These are phyloP conservation scores for Xerus rutilus DNA, from an alignment of 2,797 vertebrate genomes.

Conservation along the genomic window DNA sequence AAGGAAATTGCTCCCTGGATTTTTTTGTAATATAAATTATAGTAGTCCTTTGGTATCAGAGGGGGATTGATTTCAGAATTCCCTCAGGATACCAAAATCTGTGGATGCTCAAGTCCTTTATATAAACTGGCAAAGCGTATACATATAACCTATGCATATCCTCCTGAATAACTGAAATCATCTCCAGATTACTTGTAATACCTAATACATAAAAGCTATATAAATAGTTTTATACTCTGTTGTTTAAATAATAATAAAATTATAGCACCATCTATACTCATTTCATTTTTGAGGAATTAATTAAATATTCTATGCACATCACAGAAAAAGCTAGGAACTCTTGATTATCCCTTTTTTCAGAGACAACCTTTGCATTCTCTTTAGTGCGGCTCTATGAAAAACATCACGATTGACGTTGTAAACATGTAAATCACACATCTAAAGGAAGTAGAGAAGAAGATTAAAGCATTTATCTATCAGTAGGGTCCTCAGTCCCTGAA, in stretches of 20 bases:
- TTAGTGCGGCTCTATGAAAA: background rate
- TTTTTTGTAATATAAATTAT: background rate
- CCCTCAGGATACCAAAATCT: too few relatives aligned
- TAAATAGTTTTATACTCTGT: too few relatives aligned
- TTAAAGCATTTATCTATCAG: background rate
- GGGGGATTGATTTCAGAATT: too few relatives aligned
- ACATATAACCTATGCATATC: too few relatives aligned
- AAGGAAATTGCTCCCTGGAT: background rate
- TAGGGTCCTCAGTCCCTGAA: background rate
- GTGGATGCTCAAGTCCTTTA: too few relatives aligned
- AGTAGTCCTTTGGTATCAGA: too few relatives aligned
- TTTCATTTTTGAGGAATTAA: slow-evolving; percentile 15
- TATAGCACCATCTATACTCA: background rate
- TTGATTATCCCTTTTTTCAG: background rate
- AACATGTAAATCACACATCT: background rate
- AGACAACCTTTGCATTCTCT: background rate
- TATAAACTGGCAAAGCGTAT: too few relatives aligned
- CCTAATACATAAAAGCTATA: too few relatives aligned
- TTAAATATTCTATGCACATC: background rate
- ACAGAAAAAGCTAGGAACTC: background rate
- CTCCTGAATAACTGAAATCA: too few relatives aligned
- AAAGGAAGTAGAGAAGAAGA: background rate
- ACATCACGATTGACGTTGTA: background rate
- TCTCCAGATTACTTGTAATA: too few relatives aligned
- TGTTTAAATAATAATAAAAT: too few relatives aligned